These are phyloP conservation scores for Tholera decimalis DNA, from an alignment of 2,888 invertebrate species.

Conservation along the genomic window DNA sequence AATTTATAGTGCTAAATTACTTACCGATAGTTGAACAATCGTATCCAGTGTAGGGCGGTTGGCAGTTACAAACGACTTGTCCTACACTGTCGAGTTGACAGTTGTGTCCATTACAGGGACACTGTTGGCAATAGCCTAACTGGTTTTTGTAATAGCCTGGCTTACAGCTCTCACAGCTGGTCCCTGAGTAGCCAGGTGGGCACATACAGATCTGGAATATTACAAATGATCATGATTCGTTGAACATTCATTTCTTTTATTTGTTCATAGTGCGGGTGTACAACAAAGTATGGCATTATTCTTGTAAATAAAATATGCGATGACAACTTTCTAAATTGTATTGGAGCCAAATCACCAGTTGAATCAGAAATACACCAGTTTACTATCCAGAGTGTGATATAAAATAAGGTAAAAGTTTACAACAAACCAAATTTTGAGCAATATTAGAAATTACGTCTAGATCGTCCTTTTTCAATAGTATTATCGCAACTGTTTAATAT, in stretches of 20 bases:
- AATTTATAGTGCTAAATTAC: neutral
- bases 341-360: no score
- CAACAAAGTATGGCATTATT: neutral
- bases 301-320: no score
- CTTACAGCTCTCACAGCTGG: conserved; percentile 95
- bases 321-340: no score
- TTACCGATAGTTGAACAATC: conserved; percentile 90
- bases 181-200: conserved; percentile 95
- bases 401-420: no score
- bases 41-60: conserved; percentile 93
- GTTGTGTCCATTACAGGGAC: conserved; percentile 95
- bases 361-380: no score
- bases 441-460: no score
- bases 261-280: neutral
- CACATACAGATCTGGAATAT: conserved; percentile 93
- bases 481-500: no score
- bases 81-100: conserved; percentile 91
- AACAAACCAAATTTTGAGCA: no score
- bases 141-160: conserved; percentile 94
- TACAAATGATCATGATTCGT: neutral
- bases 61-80: conserved; percentile 94
- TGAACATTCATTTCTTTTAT: neutral
- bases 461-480: no score
- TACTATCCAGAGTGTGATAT: neutral
- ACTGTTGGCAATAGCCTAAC: conserved; percentile 92